phyloP scores from a whole-genome alignment of 2,797 vertebrate species.

The Triplophysa bombifrons region DNA sequence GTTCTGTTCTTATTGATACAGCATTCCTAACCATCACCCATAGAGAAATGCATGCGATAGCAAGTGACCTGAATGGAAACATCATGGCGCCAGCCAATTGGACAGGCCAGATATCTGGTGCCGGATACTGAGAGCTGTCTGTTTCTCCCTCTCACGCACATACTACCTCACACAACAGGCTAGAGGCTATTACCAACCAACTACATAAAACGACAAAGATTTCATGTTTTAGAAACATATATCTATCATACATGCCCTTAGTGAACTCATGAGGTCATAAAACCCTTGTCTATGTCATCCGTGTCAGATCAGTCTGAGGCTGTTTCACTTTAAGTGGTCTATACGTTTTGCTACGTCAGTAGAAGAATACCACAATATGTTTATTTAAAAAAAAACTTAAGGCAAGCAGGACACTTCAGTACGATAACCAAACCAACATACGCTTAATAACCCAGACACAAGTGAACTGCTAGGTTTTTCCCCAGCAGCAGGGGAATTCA shows the following conservation, averaged over 20 bases:
- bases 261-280: background rate
- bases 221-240: background rate
- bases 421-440: background rate
- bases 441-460: conserved; percentile 2
- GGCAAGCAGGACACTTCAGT: background rate
- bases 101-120: conserved; percentile 1
- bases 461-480: conserved; percentile 48
- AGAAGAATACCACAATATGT: background rate
- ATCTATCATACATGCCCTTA: background rate
- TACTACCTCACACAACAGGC: background rate
- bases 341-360: no score
- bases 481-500: conserved; percentile 57
- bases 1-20: background rate
- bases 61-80: conserved; percentile 4
- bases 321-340: background rate
- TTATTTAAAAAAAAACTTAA: background rate
- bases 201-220: background rate
- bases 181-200: background rate
- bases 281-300: background rate
- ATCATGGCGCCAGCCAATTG: conserved; percentile 7
- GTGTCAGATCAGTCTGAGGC: background rate
- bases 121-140: conserved; percentile 3
- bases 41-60: background rate
- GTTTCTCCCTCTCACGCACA: background rate
- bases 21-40: background rate